Conservation (phyloP, 2,797 vertebrate genomes). For the Cirrhinus molitorella region DNA sequence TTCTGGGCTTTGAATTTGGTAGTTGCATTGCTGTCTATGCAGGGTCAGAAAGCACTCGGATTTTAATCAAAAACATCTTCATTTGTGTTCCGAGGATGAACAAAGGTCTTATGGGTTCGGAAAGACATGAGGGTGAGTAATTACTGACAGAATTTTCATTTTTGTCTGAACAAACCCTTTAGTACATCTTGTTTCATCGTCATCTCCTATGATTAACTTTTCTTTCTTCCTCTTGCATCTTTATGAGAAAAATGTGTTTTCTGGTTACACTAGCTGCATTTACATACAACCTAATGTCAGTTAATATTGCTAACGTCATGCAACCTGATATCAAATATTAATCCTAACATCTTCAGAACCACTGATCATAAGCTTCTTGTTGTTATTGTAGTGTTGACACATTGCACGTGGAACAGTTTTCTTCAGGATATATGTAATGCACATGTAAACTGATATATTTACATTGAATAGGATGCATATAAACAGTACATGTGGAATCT, state of each 20-base stretch:
- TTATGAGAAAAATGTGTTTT: not conserved
- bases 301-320: not conserved
- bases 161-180: too few species aligned
- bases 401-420: conserved; percentile 7
- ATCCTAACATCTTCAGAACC: not conserved
- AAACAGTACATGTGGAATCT: conserved; percentile 10
- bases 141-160: too few species aligned
- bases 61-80: too few species aligned
- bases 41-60: too few species aligned
- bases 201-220: not conserved
- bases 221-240: not conserved
- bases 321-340: not conserved
- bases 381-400: not conserved
- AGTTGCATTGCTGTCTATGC: too few species aligned
- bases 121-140: too few species aligned
- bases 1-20: too few species aligned
- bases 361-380: conserved; percentile 2
- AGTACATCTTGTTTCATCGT: not conserved
- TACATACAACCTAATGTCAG: not conserved
- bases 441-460: conserved; percentile 21
- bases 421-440: not conserved
- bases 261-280: not conserved
- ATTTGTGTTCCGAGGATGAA: too few species aligned
- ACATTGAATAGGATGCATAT: not conserved
- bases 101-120: too few species aligned